Conservation (phyloP, 2,888 invertebrate species). For the Drosophila mimica region DNA sequence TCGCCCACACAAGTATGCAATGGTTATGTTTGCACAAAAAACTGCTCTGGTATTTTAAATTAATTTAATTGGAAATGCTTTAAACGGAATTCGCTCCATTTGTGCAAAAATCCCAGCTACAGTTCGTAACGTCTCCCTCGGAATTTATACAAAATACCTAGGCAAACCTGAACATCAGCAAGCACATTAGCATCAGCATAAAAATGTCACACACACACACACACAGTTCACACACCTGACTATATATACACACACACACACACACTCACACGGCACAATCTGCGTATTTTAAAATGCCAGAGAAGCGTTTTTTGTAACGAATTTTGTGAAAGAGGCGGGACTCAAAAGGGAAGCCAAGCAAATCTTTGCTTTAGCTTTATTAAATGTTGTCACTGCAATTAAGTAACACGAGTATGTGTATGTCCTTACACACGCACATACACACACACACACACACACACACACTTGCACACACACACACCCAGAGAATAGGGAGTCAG, state of each 20-base stretch:
- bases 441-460: slow-evolving; percentile 2
- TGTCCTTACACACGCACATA: slow-evolving; percentile 1
- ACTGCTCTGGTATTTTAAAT: slow-evolving; percentile 58
- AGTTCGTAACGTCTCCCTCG: not conserved
- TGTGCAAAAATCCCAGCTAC: slow-evolving; percentile 4
- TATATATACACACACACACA: not conserved
- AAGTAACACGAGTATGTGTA: slow-evolving; percentile 51
- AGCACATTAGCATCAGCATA: slow-evolving; percentile 39
- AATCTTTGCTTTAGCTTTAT: slow-evolving; percentile 46
- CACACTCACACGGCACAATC: slow-evolving; percentile 9
- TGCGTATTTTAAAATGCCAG: slow-evolving; percentile 47
- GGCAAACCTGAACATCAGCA: slow-evolving; percentile 22
- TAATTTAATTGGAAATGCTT: slow-evolving; percentile 67
- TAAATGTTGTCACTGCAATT: slow-evolving; percentile 74
- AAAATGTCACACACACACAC: slow-evolving; percentile 29
- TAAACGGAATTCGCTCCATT: slow-evolving; percentile 60
- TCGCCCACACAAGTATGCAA: slow-evolving; percentile 52
- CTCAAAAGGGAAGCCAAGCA: slow-evolving; percentile 8
- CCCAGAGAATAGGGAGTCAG: not conserved
- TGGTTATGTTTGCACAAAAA: slow-evolving; percentile 24
- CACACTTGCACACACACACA: not conserved
- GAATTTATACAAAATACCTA: slow-evolving; percentile 18
- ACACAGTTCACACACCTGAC: not conserved
- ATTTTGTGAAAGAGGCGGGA: slow-evolving; percentile 13
- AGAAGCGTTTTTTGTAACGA: slow-evolving; percentile 45